Conservation (phyloP, 1,140 invertebrate genomes). For the Apocrypta bakeri region DNA sequence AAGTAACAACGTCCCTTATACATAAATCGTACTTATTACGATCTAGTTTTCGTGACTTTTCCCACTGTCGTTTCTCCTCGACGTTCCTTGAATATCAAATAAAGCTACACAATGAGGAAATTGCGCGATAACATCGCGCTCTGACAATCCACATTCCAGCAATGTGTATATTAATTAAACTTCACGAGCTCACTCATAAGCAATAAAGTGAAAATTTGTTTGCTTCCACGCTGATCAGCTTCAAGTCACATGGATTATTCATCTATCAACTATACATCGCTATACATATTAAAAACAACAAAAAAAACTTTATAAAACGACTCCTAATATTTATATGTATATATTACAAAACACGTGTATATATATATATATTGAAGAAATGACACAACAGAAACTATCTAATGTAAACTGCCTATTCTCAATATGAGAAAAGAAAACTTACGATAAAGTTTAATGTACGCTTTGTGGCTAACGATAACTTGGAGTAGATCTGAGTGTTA, state of each 20-base stretch:
- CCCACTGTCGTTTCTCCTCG: neutral
- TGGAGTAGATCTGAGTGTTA: neutral
- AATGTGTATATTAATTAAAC: neutral
- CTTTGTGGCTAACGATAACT: neutral
- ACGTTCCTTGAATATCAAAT: neutral
- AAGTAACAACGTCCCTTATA: no score
- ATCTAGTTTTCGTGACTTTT: no score
- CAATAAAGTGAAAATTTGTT: neutral
- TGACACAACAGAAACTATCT: neutral
- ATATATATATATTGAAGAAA: no score
- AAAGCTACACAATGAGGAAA: neutral
- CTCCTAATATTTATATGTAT: no score
- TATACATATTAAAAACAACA: no score
- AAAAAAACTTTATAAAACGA: no score
- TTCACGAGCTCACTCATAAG: neutral
- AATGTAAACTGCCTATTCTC: neutral
- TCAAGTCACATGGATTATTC: no score
- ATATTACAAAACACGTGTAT: no score
- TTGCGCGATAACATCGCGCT: neutral
- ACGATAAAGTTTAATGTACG: no score
- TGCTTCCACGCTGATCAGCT: neutral
- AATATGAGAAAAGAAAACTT: neutral
- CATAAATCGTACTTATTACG: neutral
- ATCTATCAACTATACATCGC: no score
- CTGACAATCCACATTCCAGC: neutral